Percentiles rank a stretch among this genome's conserved stretches.
These are phyloP conservation scores for Argyresthia goedartella DNA, from an alignment of 2,888 invertebrate species.

Conservation along the genomic window DNA sequence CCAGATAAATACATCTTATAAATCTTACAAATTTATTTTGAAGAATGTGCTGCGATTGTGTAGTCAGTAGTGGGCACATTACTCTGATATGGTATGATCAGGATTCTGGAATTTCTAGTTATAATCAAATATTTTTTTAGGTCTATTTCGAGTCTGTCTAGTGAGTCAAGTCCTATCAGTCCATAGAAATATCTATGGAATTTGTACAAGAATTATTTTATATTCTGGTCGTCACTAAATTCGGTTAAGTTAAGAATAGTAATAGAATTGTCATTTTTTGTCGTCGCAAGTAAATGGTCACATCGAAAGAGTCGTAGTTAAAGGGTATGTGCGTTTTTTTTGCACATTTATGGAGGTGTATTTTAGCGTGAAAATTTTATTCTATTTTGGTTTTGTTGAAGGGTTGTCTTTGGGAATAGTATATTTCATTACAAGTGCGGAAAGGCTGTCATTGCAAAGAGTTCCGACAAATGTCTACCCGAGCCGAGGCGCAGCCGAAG, in stretches of 20 bases:
- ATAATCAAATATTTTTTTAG: not conserved
- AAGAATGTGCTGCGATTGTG: too few species aligned
- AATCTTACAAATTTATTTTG: too few species aligned
- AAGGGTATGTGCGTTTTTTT: not conserved
- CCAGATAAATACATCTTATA: too few species aligned
- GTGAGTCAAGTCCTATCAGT: not conserved
- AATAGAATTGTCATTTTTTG: not conserved
- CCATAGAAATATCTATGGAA: not conserved
- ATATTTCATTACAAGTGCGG: too few species aligned
- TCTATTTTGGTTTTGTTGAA: not conserved
- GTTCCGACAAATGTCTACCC: too few species aligned
- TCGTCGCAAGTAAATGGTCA: not conserved
- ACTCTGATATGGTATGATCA: constrained; percentile 11
- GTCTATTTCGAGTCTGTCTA: not conserved
- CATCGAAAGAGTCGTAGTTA: not conserved
- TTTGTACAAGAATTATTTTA: not conserved
- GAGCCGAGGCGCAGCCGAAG: too few species aligned
- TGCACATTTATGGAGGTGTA: not conserved
- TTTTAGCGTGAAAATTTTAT: not conserved
- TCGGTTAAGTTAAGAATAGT: not conserved
- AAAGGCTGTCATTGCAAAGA: too few species aligned
- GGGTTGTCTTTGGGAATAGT: not conserved
- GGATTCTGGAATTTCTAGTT: not conserved
- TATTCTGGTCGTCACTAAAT: not conserved
- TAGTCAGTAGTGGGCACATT: constrained; percentile 18